Evolutionary conservation across 2,888 invertebrate genomes (phyloP).

Genomic region (Eugnorisma glareosa): DNA sequence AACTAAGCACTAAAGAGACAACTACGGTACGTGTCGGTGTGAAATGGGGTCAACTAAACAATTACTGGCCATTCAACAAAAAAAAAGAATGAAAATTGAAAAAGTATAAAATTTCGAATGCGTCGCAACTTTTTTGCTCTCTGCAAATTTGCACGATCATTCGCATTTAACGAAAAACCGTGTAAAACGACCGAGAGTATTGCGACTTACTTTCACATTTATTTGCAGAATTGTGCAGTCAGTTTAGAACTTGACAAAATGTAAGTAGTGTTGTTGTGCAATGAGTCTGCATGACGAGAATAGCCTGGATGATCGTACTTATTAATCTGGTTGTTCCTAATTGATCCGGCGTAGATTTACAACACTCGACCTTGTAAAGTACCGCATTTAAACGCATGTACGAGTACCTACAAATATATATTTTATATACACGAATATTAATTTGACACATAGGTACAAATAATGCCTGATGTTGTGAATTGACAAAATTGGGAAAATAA

Average conservation of each 20-base stretch:
- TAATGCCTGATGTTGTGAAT: not conserved
- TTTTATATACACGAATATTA: not conserved
- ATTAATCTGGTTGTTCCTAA: conserved; percentile 24
- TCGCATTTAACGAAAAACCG: conserved; percentile 33
- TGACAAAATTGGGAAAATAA: conserved; percentile 13
- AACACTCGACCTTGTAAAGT: not conserved
- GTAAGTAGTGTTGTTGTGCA: not conserved
- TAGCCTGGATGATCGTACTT: conserved; percentile 9
- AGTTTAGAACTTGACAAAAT: conserved; percentile 27
- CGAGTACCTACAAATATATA: not conserved
- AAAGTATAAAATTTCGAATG: conserved; percentile 18
- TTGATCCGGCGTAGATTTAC: not conserved
- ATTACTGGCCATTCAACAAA: conserved; percentile 27
- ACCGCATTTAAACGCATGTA: not conserved
- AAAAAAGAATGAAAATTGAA: conserved; percentile 20
- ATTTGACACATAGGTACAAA: not conserved
- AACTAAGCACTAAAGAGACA: not conserved
- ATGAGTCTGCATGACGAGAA: conserved; percentile 4
- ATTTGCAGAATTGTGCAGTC: conserved; percentile 12
- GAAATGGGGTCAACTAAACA: conserved; percentile 20
- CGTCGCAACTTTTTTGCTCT: conserved; percentile 9
- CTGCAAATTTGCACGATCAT: conserved; percentile 30
- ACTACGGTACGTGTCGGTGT: not conserved
- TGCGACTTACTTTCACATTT: conserved; percentile 51
- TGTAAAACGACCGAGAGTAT: conserved; percentile 19